Evolutionary conservation across 53 echinoderm and acorn worm species (phyloP).

Genomic region (Echinarachnius parma): DNA sequence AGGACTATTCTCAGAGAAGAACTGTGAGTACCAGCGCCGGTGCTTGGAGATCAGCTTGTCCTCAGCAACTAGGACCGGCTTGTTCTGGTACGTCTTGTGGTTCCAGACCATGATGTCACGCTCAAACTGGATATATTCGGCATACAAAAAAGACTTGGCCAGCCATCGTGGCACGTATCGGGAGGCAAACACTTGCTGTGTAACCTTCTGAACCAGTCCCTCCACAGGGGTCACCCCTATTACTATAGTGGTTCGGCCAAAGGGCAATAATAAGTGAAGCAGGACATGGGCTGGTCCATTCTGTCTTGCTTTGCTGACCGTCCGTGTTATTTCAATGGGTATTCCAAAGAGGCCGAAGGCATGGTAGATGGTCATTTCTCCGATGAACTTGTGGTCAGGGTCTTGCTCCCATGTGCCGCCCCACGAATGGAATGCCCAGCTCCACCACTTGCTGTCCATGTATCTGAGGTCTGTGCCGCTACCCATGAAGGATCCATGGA

Average conservation of each 20-base stretch:
- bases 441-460: slow-evolving; percentile 51
- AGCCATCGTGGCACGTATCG: slow-evolving; percentile 46
- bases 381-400: slow-evolving; percentile 54
- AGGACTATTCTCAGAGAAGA: slow-evolving; percentile 95
- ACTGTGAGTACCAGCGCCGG: slow-evolving; percentile 95
- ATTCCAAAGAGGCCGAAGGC: slow-evolving; percentile 54
- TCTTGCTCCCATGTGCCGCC: slow-evolving; percentile 57
- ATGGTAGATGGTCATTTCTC: slow-evolving; percentile 52
- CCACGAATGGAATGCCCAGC: slow-evolving; percentile 57
- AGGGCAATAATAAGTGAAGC: slow-evolving; percentile 29
- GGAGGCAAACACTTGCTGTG: slow-evolving; percentile 15
- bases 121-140: slow-evolving; percentile 79
- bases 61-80: slow-evolving; percentile 80
- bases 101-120: slow-evolving; percentile 99
- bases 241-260: slow-evolving; percentile 56
- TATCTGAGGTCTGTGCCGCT: slow-evolving; percentile 71
- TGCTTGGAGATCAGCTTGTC: slow-evolving; percentile 82
- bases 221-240: slow-evolving; percentile 72
- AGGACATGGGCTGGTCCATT: slow-evolving; percentile 73
- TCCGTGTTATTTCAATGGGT: slow-evolving; percentile 30
- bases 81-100: slow-evolving; percentile 85
- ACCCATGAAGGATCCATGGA: slow-evolving; percentile 73
- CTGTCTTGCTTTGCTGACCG: slow-evolving; percentile 62
- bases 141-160: slow-evolving; percentile 59
- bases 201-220: slow-evolving; percentile 23